These are phyloP conservation scores for Augochlora pura DNA, from an alignment of 1,140 invertebrate genomes.

Conservation along the genomic window DNA sequence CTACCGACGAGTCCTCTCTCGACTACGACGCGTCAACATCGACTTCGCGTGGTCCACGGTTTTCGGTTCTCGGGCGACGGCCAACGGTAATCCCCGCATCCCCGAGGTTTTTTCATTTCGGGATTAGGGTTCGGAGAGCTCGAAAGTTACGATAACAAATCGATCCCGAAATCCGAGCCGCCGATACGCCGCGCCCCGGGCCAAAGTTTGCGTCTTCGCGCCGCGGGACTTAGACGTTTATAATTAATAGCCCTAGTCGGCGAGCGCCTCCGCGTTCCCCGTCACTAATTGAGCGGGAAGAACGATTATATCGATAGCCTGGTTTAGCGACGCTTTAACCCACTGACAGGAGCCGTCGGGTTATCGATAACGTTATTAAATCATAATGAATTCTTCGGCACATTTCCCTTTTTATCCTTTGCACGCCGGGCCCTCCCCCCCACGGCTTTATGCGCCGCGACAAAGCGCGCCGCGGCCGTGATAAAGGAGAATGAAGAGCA, in stretches of 20 bases:
- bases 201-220: neutral
- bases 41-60: conserved; percentile 40
- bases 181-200: neutral
- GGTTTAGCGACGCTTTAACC: conserved; percentile 11
- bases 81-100: neutral
- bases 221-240: conserved; percentile 29
- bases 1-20: conserved; percentile 61
- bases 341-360: neutral
- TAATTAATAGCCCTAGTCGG: conserved; percentile 33
- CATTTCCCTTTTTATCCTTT: neutral
- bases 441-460: neutral
- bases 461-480: neutral
- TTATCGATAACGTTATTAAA: conserved; percentile 32
- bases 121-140: no score
- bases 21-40: conserved; percentile 66
- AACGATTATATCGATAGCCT: conserved; percentile 35
- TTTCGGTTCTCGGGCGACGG: neutral
- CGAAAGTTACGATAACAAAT: conserved; percentile 30
- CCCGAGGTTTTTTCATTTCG: no score
- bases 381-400: neutral
- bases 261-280: conserved; percentile 26
- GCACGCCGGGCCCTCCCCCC: no score
- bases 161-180: conserved; percentile 23
- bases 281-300: conserved; percentile 29
- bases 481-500: neutral